phyloP scores from a whole-genome alignment of 2,888 invertebrate species.

The Drosophila fulvimacula region DNA sequence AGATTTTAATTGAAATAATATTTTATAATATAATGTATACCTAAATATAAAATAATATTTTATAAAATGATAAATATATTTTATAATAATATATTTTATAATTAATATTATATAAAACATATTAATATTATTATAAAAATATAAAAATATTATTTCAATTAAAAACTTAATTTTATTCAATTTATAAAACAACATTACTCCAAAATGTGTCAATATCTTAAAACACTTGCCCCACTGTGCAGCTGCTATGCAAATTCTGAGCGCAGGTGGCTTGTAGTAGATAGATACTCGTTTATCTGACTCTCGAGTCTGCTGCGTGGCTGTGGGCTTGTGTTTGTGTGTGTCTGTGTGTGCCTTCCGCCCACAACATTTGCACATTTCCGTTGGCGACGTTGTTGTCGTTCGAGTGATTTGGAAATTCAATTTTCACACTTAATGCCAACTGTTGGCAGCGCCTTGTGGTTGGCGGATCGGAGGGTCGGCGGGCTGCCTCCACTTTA shows the following conservation, averaged over 20 bases:
- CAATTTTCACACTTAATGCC: constrained; percentile 79
- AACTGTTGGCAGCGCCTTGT: constrained; percentile 47
- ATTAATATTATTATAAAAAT: too few species aligned
- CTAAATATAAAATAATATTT: too few species aligned
- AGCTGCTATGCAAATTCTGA: constrained; percentile 61
- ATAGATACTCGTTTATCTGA: constrained; percentile 41
- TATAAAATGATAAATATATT: too few species aligned
- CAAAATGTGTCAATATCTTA: too few species aligned
- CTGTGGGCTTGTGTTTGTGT: not conserved
- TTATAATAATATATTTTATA: too few species aligned
- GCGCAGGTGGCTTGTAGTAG: constrained; percentile 57
- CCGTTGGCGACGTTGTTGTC: constrained; percentile 54
- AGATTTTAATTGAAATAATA: too few species aligned
- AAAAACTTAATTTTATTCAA: too few species aligned
- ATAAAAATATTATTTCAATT: too few species aligned
- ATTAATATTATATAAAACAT: too few species aligned
- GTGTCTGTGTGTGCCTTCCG: constrained; percentile 22
- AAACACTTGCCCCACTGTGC: constrained; percentile 43
- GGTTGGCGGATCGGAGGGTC: constrained; percentile 12
- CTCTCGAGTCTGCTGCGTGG: constrained; percentile 4
- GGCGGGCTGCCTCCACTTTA: constrained; percentile 27
- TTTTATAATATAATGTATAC: too few species aligned
- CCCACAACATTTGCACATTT: constrained; percentile 77
- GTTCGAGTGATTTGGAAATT: constrained; percentile 76
- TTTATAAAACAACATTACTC: too few species aligned